Conservation (phyloP, 2,797 vertebrate genomes). For the Cheirogaleus major region DNA sequence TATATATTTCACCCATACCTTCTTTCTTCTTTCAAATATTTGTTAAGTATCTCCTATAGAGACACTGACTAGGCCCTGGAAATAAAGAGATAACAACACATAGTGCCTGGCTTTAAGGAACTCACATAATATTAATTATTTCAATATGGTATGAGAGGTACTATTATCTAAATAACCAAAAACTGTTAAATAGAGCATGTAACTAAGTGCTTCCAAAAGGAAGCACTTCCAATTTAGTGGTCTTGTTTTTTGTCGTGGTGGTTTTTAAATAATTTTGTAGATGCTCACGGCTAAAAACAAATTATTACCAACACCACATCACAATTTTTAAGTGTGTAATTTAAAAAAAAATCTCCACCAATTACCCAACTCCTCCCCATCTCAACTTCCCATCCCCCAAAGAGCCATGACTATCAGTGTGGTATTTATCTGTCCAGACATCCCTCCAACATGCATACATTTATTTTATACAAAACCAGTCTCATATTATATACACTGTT, state of each 20-base stretch:
- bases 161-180: neutral
- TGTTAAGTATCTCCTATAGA: neutral
- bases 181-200: neutral
- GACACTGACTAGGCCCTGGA: neutral
- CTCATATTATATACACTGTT: neutral
- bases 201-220: constrained; percentile 21
- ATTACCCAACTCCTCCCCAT: neutral
- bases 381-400: neutral
- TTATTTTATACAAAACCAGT: neutral
- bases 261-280: constrained; percentile 31
- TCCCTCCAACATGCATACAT: neutral
- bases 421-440: neutral
- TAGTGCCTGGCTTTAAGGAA: neutral
- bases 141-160: neutral
- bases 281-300: neutral
- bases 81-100: neutral
- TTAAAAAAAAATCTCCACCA: neutral
- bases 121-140: neutral
- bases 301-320: neutral
- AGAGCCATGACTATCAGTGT: neutral
- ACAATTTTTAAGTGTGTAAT: constrained; percentile 13
- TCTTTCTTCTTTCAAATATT: constrained; percentile 37
- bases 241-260: neutral
- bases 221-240: neutral
- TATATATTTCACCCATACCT: neutral